Base-by-base conservation (phyloP, 1,140 invertebrate species). In the Drosophila nigromelanica region DNA sequence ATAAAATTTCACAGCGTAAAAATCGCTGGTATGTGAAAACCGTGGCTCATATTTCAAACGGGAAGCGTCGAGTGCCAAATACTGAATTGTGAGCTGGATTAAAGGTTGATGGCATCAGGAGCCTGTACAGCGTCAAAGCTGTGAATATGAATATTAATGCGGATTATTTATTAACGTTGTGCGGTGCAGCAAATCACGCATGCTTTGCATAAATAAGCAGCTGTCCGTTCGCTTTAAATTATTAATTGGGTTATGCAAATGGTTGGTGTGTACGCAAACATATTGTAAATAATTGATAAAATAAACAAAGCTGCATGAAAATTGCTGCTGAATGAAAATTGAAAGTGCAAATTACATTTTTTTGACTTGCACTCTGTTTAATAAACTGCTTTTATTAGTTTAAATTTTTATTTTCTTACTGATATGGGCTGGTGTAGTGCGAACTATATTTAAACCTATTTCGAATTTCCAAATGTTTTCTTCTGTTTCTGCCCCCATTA, bases 181-280 rank as follows among this genome's bases (percentile, higher is more conserved):
- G 35, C 37, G 30, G 33, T 59, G 45, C 35, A 56, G 30, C 33
- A 70, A 72, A 74, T 60, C 73, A 56, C 55, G 66, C 68, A 45
- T 39, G 59, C 56, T 40, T 52, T 78, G 50, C 59, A 37, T 60
- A 78, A 86, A 87, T 80, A 86, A 81, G 67, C 82, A 69, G 47
- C 59, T 62, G 67, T 75, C 59, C 64, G 71, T 75, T 72, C 59
- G 43, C 67, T 60, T 68, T 68, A 42, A 59, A 76, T 56, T 58
- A 72, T 52, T 72, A 78, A 77, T 68, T 72, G 40, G 80, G 76
- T 86, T 81, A 76, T 70, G 51, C 56, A 73, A 73, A 73, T 73
- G 63, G 10, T 27, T 3, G 30, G n/a, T 4, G 52, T n/a, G 14
- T 21, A 47, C 37, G 27, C 43, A 71, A 60, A 69, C 40, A 58